Percentiles rank a stretch among this genome's conserved stretches.
Evolutionary conservation across 2,113 vertebrate genomes (phyloP).

Genomic region (Aspidoscelis tigris): DNA sequence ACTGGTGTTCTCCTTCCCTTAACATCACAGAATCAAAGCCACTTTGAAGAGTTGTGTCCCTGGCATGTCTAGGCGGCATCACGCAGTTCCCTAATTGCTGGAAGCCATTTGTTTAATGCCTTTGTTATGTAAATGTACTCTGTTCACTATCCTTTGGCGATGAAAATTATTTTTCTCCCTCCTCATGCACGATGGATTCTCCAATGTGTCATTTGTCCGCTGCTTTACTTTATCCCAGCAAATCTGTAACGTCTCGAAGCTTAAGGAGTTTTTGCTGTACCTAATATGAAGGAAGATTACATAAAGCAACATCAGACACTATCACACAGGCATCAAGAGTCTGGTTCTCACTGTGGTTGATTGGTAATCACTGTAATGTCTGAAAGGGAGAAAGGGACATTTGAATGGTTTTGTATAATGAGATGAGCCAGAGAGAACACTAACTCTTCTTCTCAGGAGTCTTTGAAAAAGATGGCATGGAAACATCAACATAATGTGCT

Average conservation of each 20-base stretch:
- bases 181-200: not conserved
- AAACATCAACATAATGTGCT: no score
- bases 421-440: no score
- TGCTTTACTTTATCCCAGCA: slow-evolving; percentile 26
- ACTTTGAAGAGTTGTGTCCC: not conserved
- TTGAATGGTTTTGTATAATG: not conserved
- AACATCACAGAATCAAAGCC: not conserved
- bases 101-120: slow-evolving; percentile 10
- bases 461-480: no score
- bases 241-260: not conserved
- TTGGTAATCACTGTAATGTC: not conserved
- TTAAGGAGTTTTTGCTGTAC: not conserved
- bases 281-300: not conserved
- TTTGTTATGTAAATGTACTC: slow-evolving; percentile 24
- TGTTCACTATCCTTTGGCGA: slow-evolving; percentile 5
- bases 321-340: not conserved
- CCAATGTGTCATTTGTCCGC: not conserved
- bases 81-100: slow-evolving; percentile 32
- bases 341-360: no score
- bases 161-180: not conserved
- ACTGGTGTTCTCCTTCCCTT: not conserved
- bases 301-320: not conserved
- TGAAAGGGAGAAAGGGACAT: not conserved
- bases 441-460: no score
- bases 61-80: not conserved